Base-by-base conservation (phyloP, 2,888 invertebrate genomes). In the Meganola albula region DNA sequence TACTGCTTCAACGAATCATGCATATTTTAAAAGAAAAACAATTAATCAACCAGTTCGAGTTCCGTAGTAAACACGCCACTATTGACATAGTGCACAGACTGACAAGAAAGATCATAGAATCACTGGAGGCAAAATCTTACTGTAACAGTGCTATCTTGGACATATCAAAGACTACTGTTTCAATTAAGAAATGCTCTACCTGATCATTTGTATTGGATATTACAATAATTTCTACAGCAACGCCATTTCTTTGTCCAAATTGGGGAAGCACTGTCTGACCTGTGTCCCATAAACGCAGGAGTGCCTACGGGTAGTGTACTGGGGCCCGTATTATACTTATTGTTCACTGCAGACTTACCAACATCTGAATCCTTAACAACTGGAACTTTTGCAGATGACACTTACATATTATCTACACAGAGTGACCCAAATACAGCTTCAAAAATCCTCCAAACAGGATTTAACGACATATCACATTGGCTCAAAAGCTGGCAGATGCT, bases 321-420 rank as follows among this genome's bases (percentile, higher is more conserved):
- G 20, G 44, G 40, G 3, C 40, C 38, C 6, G 13, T 38, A 8
- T 21, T 40, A 1, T 40, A 44, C 20, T 12, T 35, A 3, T 12
- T 44, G 1, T 38, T 20, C 23, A 40, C 37, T n/a, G 25, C 36
- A 4, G 39, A 41, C 7, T 10, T 42, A 10, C 32, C 39, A 3
- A 25, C 27, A 11, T 21, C 24, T 5, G 12, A 28, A 20, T 28
- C 22, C 1, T 1, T 35, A 7, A 32, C 9, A 4, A 35, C 31
- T 14, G 34, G 37, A 9, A 41, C 37, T 7, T 37, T 37, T 27
- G 41, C 37, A 21, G 37, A 37, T 12, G 40, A 40, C 12, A 40
- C 40, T n/a, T 30, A 32, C 2, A 28, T 36, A 5, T 24, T 36
- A 24, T 31, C 37, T 24, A 10, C 29, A 4, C 29, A 40, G 25